These are phyloP conservation scores for Mylabris sibirica DNA, from an alignment of 2,888 invertebrate genomes.

Conservation along the genomic window DNA sequence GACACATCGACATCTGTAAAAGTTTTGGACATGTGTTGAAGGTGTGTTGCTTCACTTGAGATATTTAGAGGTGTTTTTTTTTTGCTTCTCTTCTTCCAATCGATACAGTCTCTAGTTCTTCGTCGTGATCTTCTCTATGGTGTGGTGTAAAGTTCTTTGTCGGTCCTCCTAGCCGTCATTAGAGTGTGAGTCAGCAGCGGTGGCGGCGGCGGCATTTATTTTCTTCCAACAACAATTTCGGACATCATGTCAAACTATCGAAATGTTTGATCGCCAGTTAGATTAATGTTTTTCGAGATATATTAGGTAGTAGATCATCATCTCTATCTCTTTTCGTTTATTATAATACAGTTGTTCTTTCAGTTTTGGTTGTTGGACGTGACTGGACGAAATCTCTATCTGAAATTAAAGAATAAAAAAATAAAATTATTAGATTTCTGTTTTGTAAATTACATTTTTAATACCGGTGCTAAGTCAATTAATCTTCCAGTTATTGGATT, in stretches of 20 bases:
- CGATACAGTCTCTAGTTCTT: neutral
- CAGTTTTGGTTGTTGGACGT: constrained; percentile 15
- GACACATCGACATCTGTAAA: constrained; percentile 39
- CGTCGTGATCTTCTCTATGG: constrained; percentile 20
- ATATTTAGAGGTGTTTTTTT: neutral
- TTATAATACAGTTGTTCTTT: constrained; percentile 23
- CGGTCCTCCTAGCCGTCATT: constrained; percentile 54
- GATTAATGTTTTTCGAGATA: constrained; percentile 61
- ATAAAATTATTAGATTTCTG: constrained; percentile 1
- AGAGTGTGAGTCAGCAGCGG: constrained; percentile 54
- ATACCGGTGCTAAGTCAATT: too few relatives aligned
- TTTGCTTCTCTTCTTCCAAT: neutral
- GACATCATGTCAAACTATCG: constrained; percentile 55
- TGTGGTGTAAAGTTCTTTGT: constrained; percentile 50
- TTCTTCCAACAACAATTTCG: constrained; percentile 44
- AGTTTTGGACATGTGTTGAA: constrained; percentile 34
- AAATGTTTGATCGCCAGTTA: constrained; percentile 59
- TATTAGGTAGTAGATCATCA: constrained; percentile 23
- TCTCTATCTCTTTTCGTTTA: neutral
- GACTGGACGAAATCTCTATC: constrained; percentile 22
- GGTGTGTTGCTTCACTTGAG: constrained; percentile 18
- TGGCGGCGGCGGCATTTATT: constrained; percentile 36
- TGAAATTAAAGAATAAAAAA: neutral
- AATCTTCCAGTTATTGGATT: constrained; percentile 14
- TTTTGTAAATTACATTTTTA: neutral